phyloP scores from a whole-genome alignment of 1,140 invertebrate genomes.

The Caenorhabditis brenneri region DNA sequence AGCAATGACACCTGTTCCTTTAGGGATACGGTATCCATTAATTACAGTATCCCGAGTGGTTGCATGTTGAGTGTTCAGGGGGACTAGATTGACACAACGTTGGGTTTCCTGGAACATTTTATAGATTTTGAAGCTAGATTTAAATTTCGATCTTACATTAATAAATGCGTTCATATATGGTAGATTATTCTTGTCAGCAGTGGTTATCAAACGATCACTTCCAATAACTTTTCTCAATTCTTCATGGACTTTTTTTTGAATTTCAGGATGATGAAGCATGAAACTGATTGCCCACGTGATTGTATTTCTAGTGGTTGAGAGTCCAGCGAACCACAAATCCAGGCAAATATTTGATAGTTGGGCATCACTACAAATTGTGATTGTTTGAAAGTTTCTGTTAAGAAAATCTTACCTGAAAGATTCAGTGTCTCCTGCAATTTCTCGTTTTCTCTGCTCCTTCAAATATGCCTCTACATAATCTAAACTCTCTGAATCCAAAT shows the following conservation, averaged over 20 bases:
- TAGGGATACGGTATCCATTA: slow-evolving; percentile 74
- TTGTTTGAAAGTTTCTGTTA: not conserved
- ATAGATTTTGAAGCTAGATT: not conserved
- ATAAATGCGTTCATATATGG: slow-evolving; percentile 50
- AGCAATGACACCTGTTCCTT: slow-evolving; percentile 81
- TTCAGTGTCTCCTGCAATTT: slow-evolving; percentile 31
- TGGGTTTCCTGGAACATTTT: slow-evolving; percentile 41
- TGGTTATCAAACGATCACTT: slow-evolving; percentile 57
- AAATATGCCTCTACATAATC: slow-evolving; percentile 53
- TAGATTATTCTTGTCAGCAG: slow-evolving; percentile 62
- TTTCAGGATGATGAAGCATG: slow-evolving; percentile 54
- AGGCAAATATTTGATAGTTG: slow-evolving; percentile 43
- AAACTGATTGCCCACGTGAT: slow-evolving; percentile 62
- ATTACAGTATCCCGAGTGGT: slow-evolving; percentile 65
- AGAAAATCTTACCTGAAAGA: not conserved
- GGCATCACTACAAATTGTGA: not conserved
- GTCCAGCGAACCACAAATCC: slow-evolving; percentile 71
- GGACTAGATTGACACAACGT: slow-evolving; percentile 49
- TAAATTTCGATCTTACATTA: slow-evolving; percentile 48
- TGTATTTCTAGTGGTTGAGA: slow-evolving; percentile 68
- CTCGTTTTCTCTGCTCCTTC: slow-evolving; percentile 50
- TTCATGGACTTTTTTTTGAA: slow-evolving; percentile 67
- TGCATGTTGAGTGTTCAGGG: slow-evolving; percentile 45
- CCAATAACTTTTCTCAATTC: slow-evolving; percentile 70
- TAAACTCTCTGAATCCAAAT: slow-evolving; percentile 12